Base-by-base conservation (phyloP, 1,140 invertebrate species). In the Tribolium madens region DNA sequence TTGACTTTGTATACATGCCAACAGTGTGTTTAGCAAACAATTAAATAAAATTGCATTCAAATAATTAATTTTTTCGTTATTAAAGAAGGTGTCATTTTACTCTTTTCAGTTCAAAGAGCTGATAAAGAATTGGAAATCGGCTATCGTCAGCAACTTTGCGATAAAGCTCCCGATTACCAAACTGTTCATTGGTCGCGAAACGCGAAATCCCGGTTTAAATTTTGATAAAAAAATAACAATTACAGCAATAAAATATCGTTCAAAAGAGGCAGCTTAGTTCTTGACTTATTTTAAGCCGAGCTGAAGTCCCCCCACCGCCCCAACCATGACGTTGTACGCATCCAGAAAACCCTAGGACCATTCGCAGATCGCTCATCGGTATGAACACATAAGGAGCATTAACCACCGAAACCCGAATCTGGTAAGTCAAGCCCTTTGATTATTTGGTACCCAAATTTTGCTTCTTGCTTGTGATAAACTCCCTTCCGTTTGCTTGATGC, bases 231-330 rank as follows among this genome's bases (percentile, higher is more conserved):
- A 52, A 52, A 52, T 5, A 47, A 5, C 31, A 69, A 36, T 18
- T 2, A 17, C 68, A 71, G 36, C 68, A 71, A 71, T 71, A 48
- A 71, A 71, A 71, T 71, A 46, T 50, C 36, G 47, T 50, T 48
- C 68, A 33, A 47, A 47, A 46, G 68, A 70, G 50, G 77, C 73
- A 77, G 60, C 77, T 75, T 47, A 71, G 68, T 71, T 76, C 79
- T 78, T 78, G 79, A 80, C 77, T 82, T 82, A 82, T 82, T 82
- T 82, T 82, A 82, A 80, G 81, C 75, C 77, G 64, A 78, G 78
- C 78, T 82, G 77, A 80, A 71, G 52, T 70, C 73, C 73, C 72
- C 78, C 78, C 74, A 57, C 73, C 73, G 64, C 78, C 78, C 74
- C 81, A 76, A 74, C 76, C 48, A 72, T 80, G 79, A 82, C 81